Evolutionary conservation across 2,888 invertebrate genomes (phyloP).

Genomic region (Heteropelma amictum): DNA sequence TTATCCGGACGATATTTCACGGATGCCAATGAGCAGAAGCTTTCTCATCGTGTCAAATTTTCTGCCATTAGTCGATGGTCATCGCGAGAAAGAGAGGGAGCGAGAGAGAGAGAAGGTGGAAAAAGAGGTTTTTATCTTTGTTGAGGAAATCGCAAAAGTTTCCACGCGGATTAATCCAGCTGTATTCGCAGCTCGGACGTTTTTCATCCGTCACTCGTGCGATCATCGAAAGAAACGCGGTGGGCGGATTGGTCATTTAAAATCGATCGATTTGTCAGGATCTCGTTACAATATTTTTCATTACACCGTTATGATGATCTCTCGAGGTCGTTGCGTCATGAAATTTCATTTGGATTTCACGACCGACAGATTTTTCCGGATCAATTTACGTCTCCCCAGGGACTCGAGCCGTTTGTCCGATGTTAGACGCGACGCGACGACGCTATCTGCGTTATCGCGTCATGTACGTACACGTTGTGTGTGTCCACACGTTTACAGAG

Average conservation of each 20-base stretch:
- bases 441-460: neutral
- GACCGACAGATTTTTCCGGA: neutral
- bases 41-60: slow-evolving; percentile 30
- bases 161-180: no score
- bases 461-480: no score
- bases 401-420: neutral
- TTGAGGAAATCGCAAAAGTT: no score
- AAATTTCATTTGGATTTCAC: no score
- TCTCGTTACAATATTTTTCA: neutral
- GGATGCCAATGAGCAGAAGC: slow-evolving; percentile 20
- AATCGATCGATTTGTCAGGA: no score
- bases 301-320: no score
- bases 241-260: no score
- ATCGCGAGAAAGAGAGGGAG: neutral
- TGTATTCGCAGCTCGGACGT: no score
- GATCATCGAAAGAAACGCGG: no score
- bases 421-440: neutral
- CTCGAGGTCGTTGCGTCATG: no score
- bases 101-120: neutral
- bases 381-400: neutral
- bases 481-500: neutral
- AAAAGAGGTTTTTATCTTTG: neutral
- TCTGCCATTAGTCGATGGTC: slow-evolving; percentile 10
- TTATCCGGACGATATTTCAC: slow-evolving; percentile 63
- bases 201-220: no score